Evolutionary conservation across 2,888 invertebrate genomes (phyloP), one percentile per base, ranked within the genome.

Genomic region (Meta bourneti): DNA sequence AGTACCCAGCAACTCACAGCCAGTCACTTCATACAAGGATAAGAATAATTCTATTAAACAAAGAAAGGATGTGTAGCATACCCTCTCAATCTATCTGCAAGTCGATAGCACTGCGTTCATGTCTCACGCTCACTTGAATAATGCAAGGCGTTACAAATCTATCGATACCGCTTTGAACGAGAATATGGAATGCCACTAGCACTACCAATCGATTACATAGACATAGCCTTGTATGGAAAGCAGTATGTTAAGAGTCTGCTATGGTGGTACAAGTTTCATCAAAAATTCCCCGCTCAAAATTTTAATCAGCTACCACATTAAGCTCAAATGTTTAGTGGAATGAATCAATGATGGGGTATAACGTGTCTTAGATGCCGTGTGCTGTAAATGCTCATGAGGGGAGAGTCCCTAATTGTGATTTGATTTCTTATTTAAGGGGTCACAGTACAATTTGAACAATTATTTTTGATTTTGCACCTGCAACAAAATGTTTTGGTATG

Each of bases 121-220:
- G 70, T 89, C 82, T 72, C 69, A 74, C 69, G 77, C 77, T 71
- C 83, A 78, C 71, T 89, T 89, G 83, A 89, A 83, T 78, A 83
- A 89, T 83, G 78, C 89, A 83, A 72, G 83, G 83, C 78, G 83
- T 89, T 84, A 77, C 83, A 89, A 78, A 83, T 89, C 54, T 72
- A 84, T 89, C 89, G 89, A 89, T 84, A 89, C 19, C 71, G 54
- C 19, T 54, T 77, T 54, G 54, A 81, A 51, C 61, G 52, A 82
- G 71, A 70, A 81, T 88, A 70, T 70, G 80, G 16, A 81, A 70
- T 89, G 70, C 75, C 69, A 82, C 82, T 20, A 74, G 52, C 75
- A 83, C 83, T n/a, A 52, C 11, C 71, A 71, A 89, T 89, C 89
- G 89, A 89, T 89, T 82, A 20, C 61, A 8, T 9, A 34, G 74